A percentile compares a stretch with the other conserved stretches of the same genome.
Conservation (phyloP, 2,888 invertebrate genomes). For the Nebria salina region DNA sequence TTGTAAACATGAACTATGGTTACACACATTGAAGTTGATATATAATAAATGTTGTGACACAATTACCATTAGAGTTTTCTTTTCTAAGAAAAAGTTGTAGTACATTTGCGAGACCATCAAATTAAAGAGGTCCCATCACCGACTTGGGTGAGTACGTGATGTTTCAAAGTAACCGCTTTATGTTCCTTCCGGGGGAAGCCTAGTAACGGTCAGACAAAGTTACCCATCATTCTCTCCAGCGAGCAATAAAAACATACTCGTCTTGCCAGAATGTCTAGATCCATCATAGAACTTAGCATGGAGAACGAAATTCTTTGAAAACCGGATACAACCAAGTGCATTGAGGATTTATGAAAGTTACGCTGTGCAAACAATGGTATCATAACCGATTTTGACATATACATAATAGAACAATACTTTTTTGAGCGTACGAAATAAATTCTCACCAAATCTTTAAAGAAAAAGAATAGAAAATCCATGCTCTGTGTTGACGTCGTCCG, state of each 20-base stretch:
- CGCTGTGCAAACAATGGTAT: neutral
- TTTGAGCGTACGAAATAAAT: too few species aligned
- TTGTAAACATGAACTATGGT: too few species aligned
- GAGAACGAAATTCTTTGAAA: neutral
- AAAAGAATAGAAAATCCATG: too few species aligned
- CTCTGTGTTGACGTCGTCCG: too few species aligned
- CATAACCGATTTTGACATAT: neutral
- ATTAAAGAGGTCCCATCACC: neutral
- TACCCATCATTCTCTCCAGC: neutral
- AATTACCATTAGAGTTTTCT: neutral
- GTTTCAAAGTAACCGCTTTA: neutral
- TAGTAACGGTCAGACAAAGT: neutral
- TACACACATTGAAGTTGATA: too few species aligned
- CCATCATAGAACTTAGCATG: neutral
- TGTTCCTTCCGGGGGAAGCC: neutral
- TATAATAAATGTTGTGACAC: neutral
- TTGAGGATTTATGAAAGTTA: neutral
- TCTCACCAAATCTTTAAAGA: too few species aligned
- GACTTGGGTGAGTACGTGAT: neutral
- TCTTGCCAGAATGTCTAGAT: neutral
- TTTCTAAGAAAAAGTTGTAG: neutral
- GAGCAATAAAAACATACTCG: neutral
- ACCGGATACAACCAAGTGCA: neutral
- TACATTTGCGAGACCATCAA: neutral
- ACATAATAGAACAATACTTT: neutral